Conservation (phyloP, 2,888 invertebrate genomes). For the Phortica magna region DNA sequence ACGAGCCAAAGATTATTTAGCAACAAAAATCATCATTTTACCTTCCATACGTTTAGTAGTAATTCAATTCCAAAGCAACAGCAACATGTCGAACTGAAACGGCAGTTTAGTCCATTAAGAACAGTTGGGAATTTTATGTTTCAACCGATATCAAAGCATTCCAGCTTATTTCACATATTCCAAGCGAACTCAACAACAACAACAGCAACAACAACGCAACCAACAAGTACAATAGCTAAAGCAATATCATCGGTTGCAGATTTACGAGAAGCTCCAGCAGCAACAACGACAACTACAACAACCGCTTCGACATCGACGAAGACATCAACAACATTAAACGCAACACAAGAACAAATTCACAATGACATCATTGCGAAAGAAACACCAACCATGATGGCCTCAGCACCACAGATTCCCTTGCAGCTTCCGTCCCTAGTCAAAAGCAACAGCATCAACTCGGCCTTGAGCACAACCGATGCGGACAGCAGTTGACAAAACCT, state of each 20-base stretch:
- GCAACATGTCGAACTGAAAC: conserved; percentile 44
- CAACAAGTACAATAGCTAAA: neutral
- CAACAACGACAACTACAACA: conserved; percentile 3
- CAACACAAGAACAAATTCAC: conserved; percentile 44
- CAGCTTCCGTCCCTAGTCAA: conserved; percentile 24
- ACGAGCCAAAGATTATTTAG: conserved; percentile 44
- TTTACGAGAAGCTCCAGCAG: neutral
- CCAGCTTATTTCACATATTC: conserved; percentile 76
- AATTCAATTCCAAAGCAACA: conserved; percentile 26
- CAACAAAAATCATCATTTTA: conserved; percentile 1
- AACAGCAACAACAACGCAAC: neutral
- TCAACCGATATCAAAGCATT: conserved; percentile 73
- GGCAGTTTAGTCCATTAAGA: conserved; percentile 76
- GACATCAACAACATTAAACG: conserved; percentile 45
- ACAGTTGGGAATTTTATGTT: conserved; percentile 78
- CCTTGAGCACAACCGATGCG: neutral
- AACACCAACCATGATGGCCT: conserved; percentile 57
- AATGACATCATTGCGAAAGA: conserved; percentile 46
- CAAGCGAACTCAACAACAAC: conserved; percentile 48
- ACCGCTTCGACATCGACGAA: conserved; percentile 10
- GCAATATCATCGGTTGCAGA: conserved; percentile 4
- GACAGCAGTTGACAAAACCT: neutral
- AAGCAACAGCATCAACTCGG: neutral
- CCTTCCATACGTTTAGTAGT: conserved; percentile 19
- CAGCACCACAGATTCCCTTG: conserved; percentile 33